A percentile compares a stretch with the other conserved stretches of the same genome.
phyloP scores from a whole-genome alignment of 2,888 invertebrate species.

The Noctua janthina region DNA sequence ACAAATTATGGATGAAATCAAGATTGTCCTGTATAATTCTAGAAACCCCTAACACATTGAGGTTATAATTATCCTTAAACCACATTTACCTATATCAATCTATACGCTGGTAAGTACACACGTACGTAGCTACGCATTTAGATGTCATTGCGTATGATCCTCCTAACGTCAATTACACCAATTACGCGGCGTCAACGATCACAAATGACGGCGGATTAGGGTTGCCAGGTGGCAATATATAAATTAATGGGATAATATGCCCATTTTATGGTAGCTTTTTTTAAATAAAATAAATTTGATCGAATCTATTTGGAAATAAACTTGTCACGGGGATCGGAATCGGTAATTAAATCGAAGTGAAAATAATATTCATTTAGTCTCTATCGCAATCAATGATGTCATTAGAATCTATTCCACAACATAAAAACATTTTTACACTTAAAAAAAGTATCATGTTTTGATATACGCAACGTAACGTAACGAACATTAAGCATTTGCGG shows the following conservation, averaged over 20 bases:
- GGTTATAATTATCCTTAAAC: conserved; percentile 6
- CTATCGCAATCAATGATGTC: neutral
- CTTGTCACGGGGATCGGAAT: too few relatives aligned
- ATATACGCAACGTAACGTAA: conserved; percentile 15
- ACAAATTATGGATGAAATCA: neutral
- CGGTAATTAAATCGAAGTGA: neutral
- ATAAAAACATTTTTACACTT: neutral
- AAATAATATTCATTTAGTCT: neutral
- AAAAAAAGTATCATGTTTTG: conserved; percentile 6
- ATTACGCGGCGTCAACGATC: conserved; percentile 56
- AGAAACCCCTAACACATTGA: neutral
- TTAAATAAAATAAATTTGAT: too few relatives aligned
- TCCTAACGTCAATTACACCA: conserved; percentile 66
- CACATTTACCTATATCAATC: conserved; percentile 9
- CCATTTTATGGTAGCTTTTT: neutral
- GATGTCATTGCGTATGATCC: conserved; percentile 45
- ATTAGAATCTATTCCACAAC: neutral
- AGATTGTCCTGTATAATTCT: neutral
- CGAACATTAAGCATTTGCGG: conserved; percentile 37
- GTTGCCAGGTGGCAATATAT: conserved; percentile 44
- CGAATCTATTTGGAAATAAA: neutral
- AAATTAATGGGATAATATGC: neutral
- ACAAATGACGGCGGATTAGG: conserved; percentile 48
- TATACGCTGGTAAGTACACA: neutral
- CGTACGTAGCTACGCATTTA: conserved; percentile 20